phyloP scores from a whole-genome alignment of 2,113 vertebrate species.

The Xiphophorus couchianus region DNA sequence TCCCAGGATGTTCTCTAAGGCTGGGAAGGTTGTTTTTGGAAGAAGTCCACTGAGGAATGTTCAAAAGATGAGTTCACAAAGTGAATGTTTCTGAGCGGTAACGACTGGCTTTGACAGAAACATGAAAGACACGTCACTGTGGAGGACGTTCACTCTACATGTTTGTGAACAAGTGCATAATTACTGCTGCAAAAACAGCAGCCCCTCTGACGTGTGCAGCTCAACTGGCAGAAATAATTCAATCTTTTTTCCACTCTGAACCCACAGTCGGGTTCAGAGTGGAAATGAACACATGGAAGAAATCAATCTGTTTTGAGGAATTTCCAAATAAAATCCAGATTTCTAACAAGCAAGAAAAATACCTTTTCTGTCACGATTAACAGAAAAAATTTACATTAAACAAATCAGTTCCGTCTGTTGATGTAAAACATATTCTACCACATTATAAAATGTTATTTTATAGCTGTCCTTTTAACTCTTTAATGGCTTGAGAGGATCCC shows the following conservation, averaged over 20 bases:
- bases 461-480: neutral
- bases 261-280: neutral
- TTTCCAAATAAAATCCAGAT: neutral
- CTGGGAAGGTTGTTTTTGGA: neutral
- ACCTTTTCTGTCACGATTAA: neutral
- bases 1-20: neutral
- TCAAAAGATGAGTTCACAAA: slow-evolving; percentile 25
- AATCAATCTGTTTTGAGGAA: neutral
- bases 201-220: slow-evolving; percentile 15
- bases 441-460: neutral
- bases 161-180: neutral
- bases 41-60: neutral
- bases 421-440: neutral
- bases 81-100: neutral
- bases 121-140: slow-evolving; percentile 18
- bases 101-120: slow-evolving; percentile 26
- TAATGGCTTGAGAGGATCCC: neutral
- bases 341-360: neutral
- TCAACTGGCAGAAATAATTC: slow-evolving; percentile 4
- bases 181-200: neutral
- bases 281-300: slow-evolving; percentile 2
- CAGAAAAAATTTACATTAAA: neutral
- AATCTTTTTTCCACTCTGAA: neutral
- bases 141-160: slow-evolving; percentile 12
- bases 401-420: neutral